A percentile compares a stretch with the other conserved stretches of the same genome.
phyloP scores from a whole-genome alignment of 2,888 invertebrate genomes.

The Thereva unica region DNA sequence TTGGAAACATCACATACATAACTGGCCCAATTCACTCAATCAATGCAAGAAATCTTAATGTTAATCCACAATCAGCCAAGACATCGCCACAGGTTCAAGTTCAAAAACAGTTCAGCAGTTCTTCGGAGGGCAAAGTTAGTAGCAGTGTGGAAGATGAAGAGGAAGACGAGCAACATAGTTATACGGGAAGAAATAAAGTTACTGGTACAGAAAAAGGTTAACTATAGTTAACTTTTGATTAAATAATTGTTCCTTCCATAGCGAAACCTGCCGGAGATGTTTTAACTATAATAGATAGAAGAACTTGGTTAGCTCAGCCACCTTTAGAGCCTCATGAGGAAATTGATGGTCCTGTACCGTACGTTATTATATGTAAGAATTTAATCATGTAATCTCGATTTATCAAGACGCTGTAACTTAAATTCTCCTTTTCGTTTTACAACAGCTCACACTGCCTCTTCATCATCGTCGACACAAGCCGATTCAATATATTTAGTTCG shows the following conservation, averaged over 20 bases:
- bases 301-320: slow-evolving; percentile 60
- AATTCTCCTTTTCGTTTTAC: slow-evolving; percentile 4
- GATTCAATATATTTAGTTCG: slow-evolving; percentile 59
- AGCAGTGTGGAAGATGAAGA: no score
- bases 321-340: slow-evolving; percentile 53
- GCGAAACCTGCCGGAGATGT: slow-evolving; percentile 50
- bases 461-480: slow-evolving; percentile 58
- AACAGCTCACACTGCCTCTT: slow-evolving; percentile 61
- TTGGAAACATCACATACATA: slow-evolving; percentile 61
- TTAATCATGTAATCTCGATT: slow-evolving; percentile 1
- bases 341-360: slow-evolving; percentile 56
- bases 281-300: slow-evolving; percentile 52
- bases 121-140: no score
- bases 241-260: slow-evolving; percentile 35
- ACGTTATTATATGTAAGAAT: slow-evolving; percentile 60
- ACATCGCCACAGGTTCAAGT: slow-evolving; percentile 3
- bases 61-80: slow-evolving; percentile 29
- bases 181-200: no score
- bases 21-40: slow-evolving; percentile 58
- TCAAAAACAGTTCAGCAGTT: background rate
- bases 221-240: background rate
- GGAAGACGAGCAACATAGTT: no score
- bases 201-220: background rate
- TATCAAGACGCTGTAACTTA: background rate
- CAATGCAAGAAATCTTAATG: slow-evolving; percentile 15